Conservation (phyloP, 2,113 vertebrate species). For the Gasterosteus nipponicus region DNA sequence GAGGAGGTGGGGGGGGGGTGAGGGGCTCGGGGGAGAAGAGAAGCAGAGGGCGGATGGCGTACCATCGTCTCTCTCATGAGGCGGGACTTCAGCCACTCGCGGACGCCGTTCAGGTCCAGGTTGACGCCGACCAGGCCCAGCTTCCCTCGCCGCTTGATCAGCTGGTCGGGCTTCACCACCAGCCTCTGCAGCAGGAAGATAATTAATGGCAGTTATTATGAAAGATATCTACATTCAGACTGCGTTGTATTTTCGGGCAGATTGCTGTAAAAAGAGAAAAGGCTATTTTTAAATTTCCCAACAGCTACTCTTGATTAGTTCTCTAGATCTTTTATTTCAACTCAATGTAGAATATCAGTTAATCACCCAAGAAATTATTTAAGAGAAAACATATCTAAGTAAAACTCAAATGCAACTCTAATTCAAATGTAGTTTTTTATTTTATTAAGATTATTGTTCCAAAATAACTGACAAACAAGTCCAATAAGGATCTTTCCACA, state of each 20-base stretch:
- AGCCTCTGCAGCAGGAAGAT: slow-evolving; percentile 79
- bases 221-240: no score
- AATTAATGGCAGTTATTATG: background rate
- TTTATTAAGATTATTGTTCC: background rate
- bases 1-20: background rate
- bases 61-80: slow-evolving; percentile 90
- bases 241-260: background rate
- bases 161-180: slow-evolving; percentile 97
- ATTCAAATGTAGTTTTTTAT: background rate
- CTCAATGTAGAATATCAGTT: background rate
- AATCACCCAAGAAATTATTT: background rate
- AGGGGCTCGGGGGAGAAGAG: background rate
- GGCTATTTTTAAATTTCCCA: background rate
- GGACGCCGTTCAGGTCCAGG: slow-evolving; percentile 89
- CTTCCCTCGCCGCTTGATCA: slow-evolving; percentile 97
- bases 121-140: slow-evolving; percentile 94
- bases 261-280: background rate
- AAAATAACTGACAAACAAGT: background rate
- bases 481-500: background rate
- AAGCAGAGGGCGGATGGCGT: slow-evolving; percentile 66
- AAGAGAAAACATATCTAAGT: background rate
- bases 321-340: background rate
- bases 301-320: background rate
- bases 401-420: background rate
- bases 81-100: slow-evolving; percentile 89